Percentiles rank a stretch among this genome's conserved stretches.
Evolutionary conservation across 2,888 invertebrate species (phyloP).

Genomic region (Phragmatobia fuliginosa): DNA sequence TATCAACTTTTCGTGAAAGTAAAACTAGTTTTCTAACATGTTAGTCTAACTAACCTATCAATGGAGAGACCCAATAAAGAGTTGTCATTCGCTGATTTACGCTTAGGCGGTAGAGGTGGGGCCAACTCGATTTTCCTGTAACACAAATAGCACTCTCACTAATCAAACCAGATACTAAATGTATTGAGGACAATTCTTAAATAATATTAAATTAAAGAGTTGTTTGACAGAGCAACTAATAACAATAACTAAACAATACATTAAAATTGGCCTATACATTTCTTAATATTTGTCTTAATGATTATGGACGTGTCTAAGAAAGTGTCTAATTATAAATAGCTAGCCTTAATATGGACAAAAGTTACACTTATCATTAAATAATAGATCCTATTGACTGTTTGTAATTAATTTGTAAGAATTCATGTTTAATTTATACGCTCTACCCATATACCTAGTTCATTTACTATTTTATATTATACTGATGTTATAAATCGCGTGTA

Average conservation of each 20-base stretch:
- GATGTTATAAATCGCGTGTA: no score
- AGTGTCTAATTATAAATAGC: no score
- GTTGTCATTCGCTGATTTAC: conserved; percentile 85
- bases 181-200: neutral
- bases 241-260: neutral
- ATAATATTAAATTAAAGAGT: neutral
- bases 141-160: conserved; percentile 66
- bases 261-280: neutral
- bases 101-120: conserved; percentile 93
- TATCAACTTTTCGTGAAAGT: conserved; percentile 25
- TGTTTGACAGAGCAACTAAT: neutral
- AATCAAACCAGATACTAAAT: conserved; percentile 17
- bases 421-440: no score
- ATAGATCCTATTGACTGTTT: neutral
- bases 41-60: conserved; percentile 84
- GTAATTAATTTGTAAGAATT: no score
- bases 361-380: neutral
- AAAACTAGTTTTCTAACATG: conserved; percentile 28
- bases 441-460: no score
- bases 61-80: conserved; percentile 85
- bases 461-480: no score
- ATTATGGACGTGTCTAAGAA: no score
- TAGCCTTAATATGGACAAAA: neutral
- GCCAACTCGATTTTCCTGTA: conserved; percentile 89
- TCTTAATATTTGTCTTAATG: neutral